Evolutionary conservation across 2,113 vertebrate species (phyloP).

Genomic region (Prunella fulvescens): DNA sequence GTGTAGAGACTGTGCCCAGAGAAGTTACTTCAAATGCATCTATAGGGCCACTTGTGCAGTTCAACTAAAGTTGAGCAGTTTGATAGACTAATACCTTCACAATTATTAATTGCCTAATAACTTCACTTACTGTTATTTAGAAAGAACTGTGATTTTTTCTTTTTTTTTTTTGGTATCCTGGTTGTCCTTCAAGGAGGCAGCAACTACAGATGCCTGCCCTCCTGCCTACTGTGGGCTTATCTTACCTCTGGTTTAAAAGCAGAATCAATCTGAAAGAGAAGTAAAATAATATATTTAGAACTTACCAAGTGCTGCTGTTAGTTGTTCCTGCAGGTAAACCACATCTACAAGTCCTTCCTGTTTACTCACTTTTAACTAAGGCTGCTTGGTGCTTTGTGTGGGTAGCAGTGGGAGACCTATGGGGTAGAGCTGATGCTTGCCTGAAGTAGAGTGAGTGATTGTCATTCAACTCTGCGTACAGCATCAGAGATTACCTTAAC

Average conservation of each 20-base stretch:
- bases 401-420: neutral
- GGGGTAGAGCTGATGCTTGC: neutral
- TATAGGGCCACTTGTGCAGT: neutral
- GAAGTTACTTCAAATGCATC: neutral
- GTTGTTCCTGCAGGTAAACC: neutral
- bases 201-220: neutral
- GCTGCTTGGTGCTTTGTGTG: neutral
- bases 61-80: neutral
- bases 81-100: neutral
- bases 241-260: conserved; percentile 3
- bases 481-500: neutral
- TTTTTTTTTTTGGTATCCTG: neutral
- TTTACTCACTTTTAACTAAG: neutral
- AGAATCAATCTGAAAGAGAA: neutral
- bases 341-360: neutral
- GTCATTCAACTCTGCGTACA: neutral
- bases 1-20: neutral
- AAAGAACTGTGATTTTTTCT: neutral
- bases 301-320: neutral
- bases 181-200: neutral
- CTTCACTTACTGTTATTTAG: neutral
- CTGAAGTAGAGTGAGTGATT: neutral
- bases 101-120: neutral
- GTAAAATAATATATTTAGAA: neutral
- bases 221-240: neutral